Base-by-base conservation (phyloP, 2,797 vertebrate species). In the Paguma larvata region DNA sequence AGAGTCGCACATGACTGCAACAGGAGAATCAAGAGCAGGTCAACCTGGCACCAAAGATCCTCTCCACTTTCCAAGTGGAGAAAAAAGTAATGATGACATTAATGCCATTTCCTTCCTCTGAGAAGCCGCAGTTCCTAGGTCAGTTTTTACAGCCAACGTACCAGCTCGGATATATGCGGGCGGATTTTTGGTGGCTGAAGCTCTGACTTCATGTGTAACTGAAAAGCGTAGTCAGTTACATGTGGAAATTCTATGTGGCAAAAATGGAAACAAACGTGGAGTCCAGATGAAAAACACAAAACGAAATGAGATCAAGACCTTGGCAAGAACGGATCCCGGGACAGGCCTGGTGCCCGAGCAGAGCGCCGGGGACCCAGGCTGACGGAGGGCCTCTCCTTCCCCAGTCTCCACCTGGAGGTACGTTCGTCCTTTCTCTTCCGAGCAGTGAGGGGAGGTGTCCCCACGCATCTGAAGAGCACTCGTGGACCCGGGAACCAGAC, bases 121-220 rank as follows among this genome's bases (percentile, higher is more conserved):
- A 48, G 53, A 19, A 51, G 59, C 25, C 0, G 12, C 19, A 1
- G 38, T 21, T 21, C 32, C 32, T 3, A 6, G 3, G 0, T 1
- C 15, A 14, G 30, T 0, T 14, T 2, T 14, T n/a, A 9, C 0
- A 5, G 34, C 4, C 80, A 30, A 18, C 3, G 30, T 6, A 1
- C 23, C 23, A 2, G 68, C 23, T n/a, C 5, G 4, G 0, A n/a
- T 0, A 6, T 1, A 34, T 0, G 0, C 0, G 8, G 85, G 65
- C 15, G 4, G 10, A 6, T 1, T 3, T 16, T 2, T 4, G 2
- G 5, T 1, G 16, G 41, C 30, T 27, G 11, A 9, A 63, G 82
- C 41, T 46, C 63, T 16, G 44, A 85, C 8, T 32, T 44, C 27
- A 8, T 59, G 1, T 18, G 8, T 32, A 32, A 62, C 15, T 18